phyloP scores from a whole-genome alignment of 2,888 invertebrate species.

The Poecilobothrus nobilitatus region DNA sequence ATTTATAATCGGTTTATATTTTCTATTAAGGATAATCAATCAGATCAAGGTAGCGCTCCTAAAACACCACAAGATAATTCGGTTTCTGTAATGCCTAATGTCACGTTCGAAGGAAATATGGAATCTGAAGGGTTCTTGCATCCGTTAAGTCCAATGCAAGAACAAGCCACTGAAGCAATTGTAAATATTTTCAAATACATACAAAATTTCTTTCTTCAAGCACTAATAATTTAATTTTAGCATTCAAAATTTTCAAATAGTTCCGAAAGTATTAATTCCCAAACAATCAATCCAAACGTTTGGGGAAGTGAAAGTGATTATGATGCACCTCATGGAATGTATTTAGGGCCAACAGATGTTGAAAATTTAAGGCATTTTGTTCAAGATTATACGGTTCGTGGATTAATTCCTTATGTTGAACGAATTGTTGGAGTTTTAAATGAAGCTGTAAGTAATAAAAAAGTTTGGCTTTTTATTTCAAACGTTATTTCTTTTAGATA shows the following conservation, averaged over 20 bases:
- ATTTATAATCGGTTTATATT: not conserved
- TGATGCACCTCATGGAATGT: conserved; percentile 58
- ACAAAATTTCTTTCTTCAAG: no score
- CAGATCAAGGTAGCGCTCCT: conserved; percentile 48
- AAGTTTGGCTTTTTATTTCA: conserved; percentile 7
- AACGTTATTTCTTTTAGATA: conserved; percentile 45
- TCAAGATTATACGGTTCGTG: conserved; percentile 77
- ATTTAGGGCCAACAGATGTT: conserved; percentile 71
- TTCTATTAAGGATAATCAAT: conserved; percentile 29
- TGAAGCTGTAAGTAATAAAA: conserved; percentile 52
- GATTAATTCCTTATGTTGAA: conserved; percentile 86
- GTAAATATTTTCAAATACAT: conserved; percentile 29
- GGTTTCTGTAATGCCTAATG: conserved; percentile 41
- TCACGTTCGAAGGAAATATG: conserved; percentile 36
- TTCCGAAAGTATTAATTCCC: conserved; percentile 51
- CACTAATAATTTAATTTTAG: conserved; percentile 23
- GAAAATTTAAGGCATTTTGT: conserved; percentile 77
- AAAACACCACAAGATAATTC: conserved; percentile 51
- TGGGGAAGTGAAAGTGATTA: conserved; percentile 50
- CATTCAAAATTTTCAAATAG: conserved; percentile 46
- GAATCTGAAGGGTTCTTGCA: conserved; percentile 48
- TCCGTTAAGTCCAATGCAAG: conserved; percentile 66
- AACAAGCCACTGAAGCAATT: conserved; percentile 51
- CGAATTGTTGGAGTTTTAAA: conserved; percentile 71
- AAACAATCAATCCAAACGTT: conserved; percentile 48